Evolutionary conservation across 2,888 invertebrate genomes (phyloP), one percentile per base, ranked within the genome.

Genomic region (Portevinia maculata): DNA sequence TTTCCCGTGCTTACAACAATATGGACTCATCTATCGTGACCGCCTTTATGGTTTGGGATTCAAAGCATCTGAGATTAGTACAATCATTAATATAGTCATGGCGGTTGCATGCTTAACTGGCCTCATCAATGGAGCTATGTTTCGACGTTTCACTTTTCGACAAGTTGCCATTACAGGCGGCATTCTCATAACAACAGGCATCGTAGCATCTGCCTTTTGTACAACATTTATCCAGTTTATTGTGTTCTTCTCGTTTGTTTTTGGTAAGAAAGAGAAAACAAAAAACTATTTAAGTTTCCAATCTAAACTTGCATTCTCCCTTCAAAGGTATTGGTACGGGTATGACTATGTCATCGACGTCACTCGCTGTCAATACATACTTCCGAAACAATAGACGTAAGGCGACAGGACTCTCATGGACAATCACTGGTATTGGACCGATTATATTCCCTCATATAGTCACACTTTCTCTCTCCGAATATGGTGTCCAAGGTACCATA

Each of bases 361-460:
- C 94, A 1, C 88, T 95, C 59, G 95, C 95, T 0, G 89, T 95
- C 50, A 95, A 95, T 87, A 94, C 95, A 0, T 95, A 95, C 88
- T 95, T 95, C 90, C 94, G 93, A 87, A 91, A 92, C 64, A 92
- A 92, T 85, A 92, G 95, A 86, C 91, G 95, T 86, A 90, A 94
- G 39, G 95, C 95, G 2, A 94, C 94, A 0, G 94, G 95, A 6
- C 90, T 95, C 52, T 93, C 94, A 57, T 94, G 95, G 94, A 94
- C 94, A 0, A 93, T 93, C 1, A 95, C 95, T 0, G 95, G 94
- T 0, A 88, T 95, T 30, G 95, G 95, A 0, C 95, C 95, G 0
- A 94, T 95, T 30, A 86, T 95, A 53, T 94, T 95, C 92, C 95
- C 95, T 0, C 92, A 94, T 85, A 91, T 95, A 21, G 93, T 95